Evolutionary conservation across 2,888 invertebrate genomes (phyloP), one percentile per base, ranked within the genome.

Genomic region (Leptinotarsa rubiginosa): DNA sequence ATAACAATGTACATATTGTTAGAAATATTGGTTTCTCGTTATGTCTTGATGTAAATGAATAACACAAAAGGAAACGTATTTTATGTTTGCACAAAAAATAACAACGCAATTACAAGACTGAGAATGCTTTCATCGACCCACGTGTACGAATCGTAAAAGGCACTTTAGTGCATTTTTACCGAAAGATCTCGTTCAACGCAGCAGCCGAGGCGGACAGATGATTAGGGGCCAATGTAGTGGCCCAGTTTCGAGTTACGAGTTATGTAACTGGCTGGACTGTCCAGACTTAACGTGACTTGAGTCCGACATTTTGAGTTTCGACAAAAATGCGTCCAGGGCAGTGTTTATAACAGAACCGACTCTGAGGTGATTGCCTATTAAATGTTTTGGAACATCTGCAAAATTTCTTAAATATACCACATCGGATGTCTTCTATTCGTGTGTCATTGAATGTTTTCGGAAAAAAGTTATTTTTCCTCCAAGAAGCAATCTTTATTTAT

Each of bases 191-290:
- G 62, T 62, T 41, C n/a, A n/a, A 62, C 62, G 31, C 41, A 62
- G 22, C 54, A 31, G 52, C 70, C 25, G 50, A 70, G 70, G 70
- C 70, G 70, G 70, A 64, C 62, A 70, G 56, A 70, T 62, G 69
- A 70, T 56, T 49, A 31, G 59, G 49, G 56, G 59, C 59, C 69
- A 62, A 15, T 25, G 56, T 13, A n/a, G 49, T 47, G 70, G 70
- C 70, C 70, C 70, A 70, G 64, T 70, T 70, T 70, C 70, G 16
- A 62, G 25, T 67, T 67, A 49, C 50, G 10, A 59, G 22, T 68
- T 68, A 52, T 50, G 67, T 49, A 67, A 67, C 22, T 49, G 50
- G 67, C n/a, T 31, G 67, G n/a, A 50, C 52, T 50, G 67, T 52
- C 67, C 67, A 49, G 67, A 50, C 67, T 67, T 16, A 54, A 67